Conservation (phyloP, 2,888 invertebrate species). For the Drosophila limbata region DNA sequence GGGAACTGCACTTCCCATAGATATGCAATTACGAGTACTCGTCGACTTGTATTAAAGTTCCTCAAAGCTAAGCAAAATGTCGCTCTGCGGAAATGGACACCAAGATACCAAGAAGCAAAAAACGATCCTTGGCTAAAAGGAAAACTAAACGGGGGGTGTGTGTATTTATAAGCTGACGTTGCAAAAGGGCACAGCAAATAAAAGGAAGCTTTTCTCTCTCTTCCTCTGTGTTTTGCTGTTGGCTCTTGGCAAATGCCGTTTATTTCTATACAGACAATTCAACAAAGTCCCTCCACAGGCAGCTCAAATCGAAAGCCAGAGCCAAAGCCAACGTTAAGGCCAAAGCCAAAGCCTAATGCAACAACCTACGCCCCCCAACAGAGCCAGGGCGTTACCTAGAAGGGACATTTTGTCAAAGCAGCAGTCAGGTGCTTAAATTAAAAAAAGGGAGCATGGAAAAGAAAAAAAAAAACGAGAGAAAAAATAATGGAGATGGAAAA, state of each 20-base stretch:
- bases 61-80: conserved; percentile 44
- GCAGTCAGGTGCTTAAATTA: conserved; percentile 47
- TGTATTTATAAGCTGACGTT: conserved; percentile 31
- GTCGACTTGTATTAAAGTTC: conserved; percentile 36
- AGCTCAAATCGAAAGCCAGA: conserved; percentile 18
- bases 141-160: not conserved
- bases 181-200: conserved; percentile 39
- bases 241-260: conserved; percentile 28
- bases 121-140: conserved; percentile 11
- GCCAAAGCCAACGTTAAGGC: conserved; percentile 4
- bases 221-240: conserved; percentile 17
- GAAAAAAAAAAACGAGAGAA: not conserved
- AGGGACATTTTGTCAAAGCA: conserved; percentile 26
- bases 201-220: conserved; percentile 16
- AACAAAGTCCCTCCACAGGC: conserved; percentile 16
- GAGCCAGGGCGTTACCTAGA: conserved; percentile 19
- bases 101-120: conserved; percentile 26
- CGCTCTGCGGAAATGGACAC: conserved; percentile 48
- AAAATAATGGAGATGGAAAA: not conserved
- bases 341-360: conserved; percentile 19
- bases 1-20: conserved; percentile 26
- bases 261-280: conserved; percentile 43
- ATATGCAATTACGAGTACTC: conserved; percentile 49
- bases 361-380: conserved; percentile 16
- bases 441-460: conserved; percentile 26